Conservation (phyloP, 2,888 invertebrate species). For the Deilephila porcellus region DNA sequence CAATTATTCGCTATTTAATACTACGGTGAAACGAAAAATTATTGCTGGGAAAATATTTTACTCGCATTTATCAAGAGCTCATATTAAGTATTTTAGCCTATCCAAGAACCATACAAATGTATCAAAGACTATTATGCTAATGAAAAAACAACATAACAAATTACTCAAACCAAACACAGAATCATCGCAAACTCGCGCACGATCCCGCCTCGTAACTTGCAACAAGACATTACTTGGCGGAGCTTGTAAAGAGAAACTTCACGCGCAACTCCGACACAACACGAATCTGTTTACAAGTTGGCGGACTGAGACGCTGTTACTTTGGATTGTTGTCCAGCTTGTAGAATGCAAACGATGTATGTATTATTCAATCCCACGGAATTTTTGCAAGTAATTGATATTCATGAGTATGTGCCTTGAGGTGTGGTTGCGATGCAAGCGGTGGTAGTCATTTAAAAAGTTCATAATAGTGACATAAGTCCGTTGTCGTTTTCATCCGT, state of each 20-base stretch:
- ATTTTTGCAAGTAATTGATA: slow-evolving; percentile 49
- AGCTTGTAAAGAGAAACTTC: slow-evolving; percentile 8
- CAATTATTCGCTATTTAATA: no score
- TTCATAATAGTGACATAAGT: not conserved
- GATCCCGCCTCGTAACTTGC: not conserved
- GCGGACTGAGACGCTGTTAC: slow-evolving; percentile 14
- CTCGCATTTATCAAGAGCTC: no score
- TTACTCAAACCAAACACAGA: no score
- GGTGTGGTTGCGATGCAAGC: not conserved
- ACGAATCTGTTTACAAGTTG: slow-evolving; percentile 28
- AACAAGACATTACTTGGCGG: no score
- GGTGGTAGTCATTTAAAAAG: not conserved
- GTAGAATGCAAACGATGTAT: slow-evolving; percentile 46
- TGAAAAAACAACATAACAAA: no score
- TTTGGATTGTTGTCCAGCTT: slow-evolving; percentile 40
- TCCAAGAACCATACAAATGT: no score
- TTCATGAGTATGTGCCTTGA: slow-evolving; percentile 38
- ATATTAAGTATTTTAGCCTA: no score
- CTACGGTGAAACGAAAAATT: no score
- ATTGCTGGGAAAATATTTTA: no score
- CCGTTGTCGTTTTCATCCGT: no score
- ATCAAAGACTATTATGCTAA: no score
- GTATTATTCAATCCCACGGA: slow-evolving; percentile 47
- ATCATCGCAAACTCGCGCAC: no score
- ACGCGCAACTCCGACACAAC: not conserved